Evolutionary conservation across 2,888 invertebrate species (phyloP).

Genomic region (Diloba caeruleocephala): DNA sequence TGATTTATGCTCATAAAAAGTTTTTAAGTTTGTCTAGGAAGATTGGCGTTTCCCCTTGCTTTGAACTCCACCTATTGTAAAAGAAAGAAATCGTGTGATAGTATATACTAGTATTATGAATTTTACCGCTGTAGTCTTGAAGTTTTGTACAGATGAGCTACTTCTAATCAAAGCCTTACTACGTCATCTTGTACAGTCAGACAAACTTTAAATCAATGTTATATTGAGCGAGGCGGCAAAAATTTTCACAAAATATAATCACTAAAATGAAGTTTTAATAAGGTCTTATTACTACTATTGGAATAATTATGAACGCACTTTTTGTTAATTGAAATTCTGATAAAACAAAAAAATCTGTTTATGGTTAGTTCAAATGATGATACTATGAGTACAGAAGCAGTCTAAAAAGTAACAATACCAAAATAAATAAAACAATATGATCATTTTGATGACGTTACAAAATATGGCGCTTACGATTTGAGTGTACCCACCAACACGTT

Average conservation of each 20-base stretch:
- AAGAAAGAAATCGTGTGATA: constrained; percentile 9
- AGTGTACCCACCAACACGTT: constrained; percentile 40
- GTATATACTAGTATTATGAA: constrained; percentile 20
- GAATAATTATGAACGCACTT: too few species aligned
- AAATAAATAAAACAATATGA: neutral
- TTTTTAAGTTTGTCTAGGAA: constrained; percentile 24
- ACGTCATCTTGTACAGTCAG: too few species aligned
- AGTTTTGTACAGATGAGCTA: neutral
- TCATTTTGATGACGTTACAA: constrained; percentile 13
- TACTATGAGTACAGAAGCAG: too few species aligned
- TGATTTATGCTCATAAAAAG: constrained; percentile 54
- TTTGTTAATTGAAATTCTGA: too few species aligned
- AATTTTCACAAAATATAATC: too few species aligned
- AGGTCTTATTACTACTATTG: too few species aligned
- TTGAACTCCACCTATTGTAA: constrained; percentile 17
- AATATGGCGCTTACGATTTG: constrained; percentile 19
- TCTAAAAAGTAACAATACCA: neutral
- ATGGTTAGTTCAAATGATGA: too few species aligned
- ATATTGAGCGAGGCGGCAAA: too few species aligned
- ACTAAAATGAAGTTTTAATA: too few species aligned
- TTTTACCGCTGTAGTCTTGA: neutral
- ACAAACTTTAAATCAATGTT: too few species aligned
- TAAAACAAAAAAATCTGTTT: too few species aligned
- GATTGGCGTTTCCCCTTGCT: constrained; percentile 28
- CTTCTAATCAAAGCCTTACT: too few species aligned